Evolutionary conservation across 2,113 vertebrate species (phyloP), one percentile per base, ranked within the genome.

Genomic region (Arothron firmamentum): DNA sequence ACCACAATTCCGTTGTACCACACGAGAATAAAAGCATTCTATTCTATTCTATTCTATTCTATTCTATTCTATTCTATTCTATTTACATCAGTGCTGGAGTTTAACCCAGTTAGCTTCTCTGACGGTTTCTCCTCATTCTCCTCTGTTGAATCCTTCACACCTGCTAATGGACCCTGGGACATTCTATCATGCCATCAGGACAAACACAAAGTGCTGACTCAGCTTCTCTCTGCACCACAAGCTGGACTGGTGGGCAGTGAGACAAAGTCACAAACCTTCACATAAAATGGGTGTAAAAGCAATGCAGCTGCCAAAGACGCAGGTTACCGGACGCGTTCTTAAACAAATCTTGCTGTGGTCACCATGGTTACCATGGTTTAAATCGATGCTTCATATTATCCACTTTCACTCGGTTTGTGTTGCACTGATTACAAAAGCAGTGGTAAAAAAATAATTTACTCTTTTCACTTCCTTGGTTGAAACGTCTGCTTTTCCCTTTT

Each of bases 71-170:
- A n/a, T n/a, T n/a, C n/a, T n/a, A n/a, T n/a, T n/a, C n/a, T n/a
- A n/a, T n/a, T n/a, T n/a, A n/a, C n/a, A 67, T 66, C 82, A 46
- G 81, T 75, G 75, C 73, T 52, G 69, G 77, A 79, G 62, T 72
- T 74, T n/a, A 64, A 69, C 59, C 1, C 9, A 56, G 57, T 28
- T 45, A 31, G 47, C 52, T 68, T 42, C 50, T 48, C 43, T 34
- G 61, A 45, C 48, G 16, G 21, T 19, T 62, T 18, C 54, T 68
- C 53, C 56, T 67, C 23, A 43, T 65, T 52, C 69, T 66, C 77
- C 70, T 72, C 68, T 7, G 13, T 66, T 77, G 66, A 76, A 78
- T 80, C 74, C 72, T 75, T 70, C 78, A 62, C 70, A 67, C 70
- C 76, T 83, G 59, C 52, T 78, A 62, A 81, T 79, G 70, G 78